A percentile compares a stretch with the other conserved stretches of the same genome.
phyloP scores from a whole-genome alignment of 92 coral and sea anemone species.

The Scolanthus callimorphus region DNA sequence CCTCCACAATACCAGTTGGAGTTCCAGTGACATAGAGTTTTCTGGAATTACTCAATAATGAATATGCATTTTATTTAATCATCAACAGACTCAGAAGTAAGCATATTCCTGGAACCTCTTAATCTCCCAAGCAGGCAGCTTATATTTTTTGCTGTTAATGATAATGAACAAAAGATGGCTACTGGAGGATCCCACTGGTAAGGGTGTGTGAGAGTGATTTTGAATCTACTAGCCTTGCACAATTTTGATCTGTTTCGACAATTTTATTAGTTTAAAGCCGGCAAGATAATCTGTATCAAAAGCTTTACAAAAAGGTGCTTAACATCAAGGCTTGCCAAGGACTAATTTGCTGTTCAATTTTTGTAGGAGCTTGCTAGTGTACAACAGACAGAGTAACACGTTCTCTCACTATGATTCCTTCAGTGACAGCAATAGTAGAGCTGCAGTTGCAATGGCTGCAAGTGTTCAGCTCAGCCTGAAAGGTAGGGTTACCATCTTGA shows the following conservation, averaged over 20 bases:
- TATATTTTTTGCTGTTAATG: slow-evolving; percentile 85
- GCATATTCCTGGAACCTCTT: slow-evolving; percentile 78
- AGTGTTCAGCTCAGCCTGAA: slow-evolving; percentile 51
- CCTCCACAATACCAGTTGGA: too few relatives aligned
- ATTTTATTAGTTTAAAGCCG: too few relatives aligned
- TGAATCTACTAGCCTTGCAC: too few relatives aligned
- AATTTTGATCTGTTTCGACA: too few relatives aligned
- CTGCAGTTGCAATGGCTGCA: slow-evolving; percentile 58
- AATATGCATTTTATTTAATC: too few relatives aligned
- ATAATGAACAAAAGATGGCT: slow-evolving; percentile 48
- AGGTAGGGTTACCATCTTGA: too few relatives aligned
- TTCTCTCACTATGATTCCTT: slow-evolving; percentile 82
- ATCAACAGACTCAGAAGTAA: slow-evolving; percentile 58
- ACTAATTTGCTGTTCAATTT: too few relatives aligned
- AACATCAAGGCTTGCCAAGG: background rate
- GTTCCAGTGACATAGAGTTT: too few relatives aligned
- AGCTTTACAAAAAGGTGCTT: background rate
- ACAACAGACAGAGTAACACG: slow-evolving; percentile 34
- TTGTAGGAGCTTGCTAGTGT: slow-evolving; percentile 78
- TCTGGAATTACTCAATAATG: too few relatives aligned
- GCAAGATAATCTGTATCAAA: too few relatives aligned
- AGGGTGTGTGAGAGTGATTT: too few relatives aligned
- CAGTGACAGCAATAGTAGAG: slow-evolving; percentile 26
- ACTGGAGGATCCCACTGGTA: slow-evolving; percentile 97
- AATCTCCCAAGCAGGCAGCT: slow-evolving; percentile 40